These are phyloP conservation scores for Coptodon bakossiorum DNA, from an alignment of 2,113 vertebrate species.

Conservation along the genomic window DNA sequence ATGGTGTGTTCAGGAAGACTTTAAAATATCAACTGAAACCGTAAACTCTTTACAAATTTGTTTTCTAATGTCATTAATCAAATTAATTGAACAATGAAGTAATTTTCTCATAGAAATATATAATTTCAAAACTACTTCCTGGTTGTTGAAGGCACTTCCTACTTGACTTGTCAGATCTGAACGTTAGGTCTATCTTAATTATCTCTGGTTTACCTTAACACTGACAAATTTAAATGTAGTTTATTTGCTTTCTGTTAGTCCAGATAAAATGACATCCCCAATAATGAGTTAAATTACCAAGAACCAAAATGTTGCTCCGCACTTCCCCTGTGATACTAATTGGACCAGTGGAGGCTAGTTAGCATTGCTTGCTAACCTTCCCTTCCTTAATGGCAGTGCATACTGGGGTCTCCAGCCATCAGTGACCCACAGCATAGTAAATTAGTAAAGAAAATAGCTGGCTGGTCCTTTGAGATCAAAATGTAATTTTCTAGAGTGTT, in stretches of 20 bases:
- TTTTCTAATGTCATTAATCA: neutral
- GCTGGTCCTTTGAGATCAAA: neutral
- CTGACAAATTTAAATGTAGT: neutral
- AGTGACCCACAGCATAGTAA: neutral
- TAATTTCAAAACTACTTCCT: neutral
- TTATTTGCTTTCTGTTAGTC: neutral
- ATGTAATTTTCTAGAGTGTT: neutral
- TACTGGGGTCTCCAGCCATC: neutral
- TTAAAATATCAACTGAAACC: neutral
- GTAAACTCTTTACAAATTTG: neutral
- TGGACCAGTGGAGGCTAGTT: neutral
- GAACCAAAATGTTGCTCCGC: neutral
- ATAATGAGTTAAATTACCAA: neutral
- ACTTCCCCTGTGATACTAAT: neutral
- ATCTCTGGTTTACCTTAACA: neutral
- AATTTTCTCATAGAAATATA: neutral
- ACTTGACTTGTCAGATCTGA: neutral
- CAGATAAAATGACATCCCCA: neutral
- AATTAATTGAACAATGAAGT: neutral
- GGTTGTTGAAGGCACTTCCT: neutral
- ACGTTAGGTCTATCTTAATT: neutral
- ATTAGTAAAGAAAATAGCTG: neutral
- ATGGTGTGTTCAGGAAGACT: neutral
- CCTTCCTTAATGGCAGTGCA: neutral
- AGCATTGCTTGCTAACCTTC: neutral